Evolutionary conservation across 2,113 vertebrate genomes (phyloP).

Genomic region (Nothocercus julius): DNA sequence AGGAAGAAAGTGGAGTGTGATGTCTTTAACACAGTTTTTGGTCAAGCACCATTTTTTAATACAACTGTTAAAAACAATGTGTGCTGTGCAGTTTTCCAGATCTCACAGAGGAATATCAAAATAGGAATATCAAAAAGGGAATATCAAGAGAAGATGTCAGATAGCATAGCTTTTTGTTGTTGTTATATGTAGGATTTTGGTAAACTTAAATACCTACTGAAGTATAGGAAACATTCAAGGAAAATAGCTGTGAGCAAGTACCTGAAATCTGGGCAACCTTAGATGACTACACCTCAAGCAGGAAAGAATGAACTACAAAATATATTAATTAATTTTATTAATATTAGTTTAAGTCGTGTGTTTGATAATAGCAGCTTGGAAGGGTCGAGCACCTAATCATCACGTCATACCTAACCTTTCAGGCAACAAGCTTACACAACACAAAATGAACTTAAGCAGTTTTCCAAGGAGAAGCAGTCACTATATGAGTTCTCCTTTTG

Average conservation of each 20-base stretch:
- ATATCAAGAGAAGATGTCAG: neutral
- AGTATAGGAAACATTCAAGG: neutral
- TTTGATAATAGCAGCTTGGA: neutral
- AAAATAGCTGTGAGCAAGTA: neutral
- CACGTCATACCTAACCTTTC: conserved; percentile 31
- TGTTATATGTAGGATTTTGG: neutral
- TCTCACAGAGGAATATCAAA: too few relatives aligned
- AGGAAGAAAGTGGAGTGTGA: neutral
- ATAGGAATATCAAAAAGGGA: too few relatives aligned
- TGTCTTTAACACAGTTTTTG: neutral
- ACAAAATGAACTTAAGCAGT: conserved; percentile 37
- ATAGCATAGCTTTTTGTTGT: neutral
- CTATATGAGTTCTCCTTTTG: conserved; percentile 53
- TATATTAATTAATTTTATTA: neutral
- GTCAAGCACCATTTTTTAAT: neutral
- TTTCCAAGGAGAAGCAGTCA: conserved; percentile 54
- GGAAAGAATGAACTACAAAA: neutral
- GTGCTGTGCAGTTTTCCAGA: neutral
- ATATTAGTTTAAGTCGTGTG: neutral
- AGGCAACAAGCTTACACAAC: conserved; percentile 36
- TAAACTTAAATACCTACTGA: neutral
- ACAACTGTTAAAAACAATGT: neutral
- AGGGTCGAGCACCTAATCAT: neutral
- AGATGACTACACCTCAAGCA: neutral
- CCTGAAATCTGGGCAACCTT: neutral